Conservation (phyloP, 2,113 vertebrate genomes). For the Hippolais icterina region DNA sequence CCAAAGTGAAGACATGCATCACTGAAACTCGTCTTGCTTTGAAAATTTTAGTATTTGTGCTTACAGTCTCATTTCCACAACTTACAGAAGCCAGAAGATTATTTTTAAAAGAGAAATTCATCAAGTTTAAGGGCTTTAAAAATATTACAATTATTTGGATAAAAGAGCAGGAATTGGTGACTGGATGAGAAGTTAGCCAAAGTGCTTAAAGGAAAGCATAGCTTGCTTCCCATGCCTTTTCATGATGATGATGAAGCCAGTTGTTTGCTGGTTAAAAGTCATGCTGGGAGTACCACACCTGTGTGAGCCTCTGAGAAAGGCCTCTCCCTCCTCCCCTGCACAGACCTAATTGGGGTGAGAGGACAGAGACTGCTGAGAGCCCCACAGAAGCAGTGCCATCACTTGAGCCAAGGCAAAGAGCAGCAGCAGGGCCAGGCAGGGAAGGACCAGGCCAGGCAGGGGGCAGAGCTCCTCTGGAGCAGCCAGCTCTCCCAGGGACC, state of each 20-base stretch:
- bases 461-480: not conserved
- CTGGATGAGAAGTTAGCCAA: not conserved
- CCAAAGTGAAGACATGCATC: not conserved
- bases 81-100: not conserved
- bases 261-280: not conserved
- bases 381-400: not conserved
- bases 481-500: not conserved
- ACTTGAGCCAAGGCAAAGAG: not conserved
- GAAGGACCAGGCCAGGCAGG: not conserved
- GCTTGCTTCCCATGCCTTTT: not conserved
- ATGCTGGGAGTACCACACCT: rapidly evolving
- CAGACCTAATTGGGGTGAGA: too few species aligned
- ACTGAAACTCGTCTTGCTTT: not conserved
- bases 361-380: not conserved
- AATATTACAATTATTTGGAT: not conserved
- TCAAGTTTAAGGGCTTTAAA: not conserved
- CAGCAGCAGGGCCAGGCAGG: too few species aligned
- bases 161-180: not conserved
- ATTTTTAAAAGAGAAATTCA: not conserved
- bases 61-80: not conserved
- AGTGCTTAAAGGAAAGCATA: not conserved
- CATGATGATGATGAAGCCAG: not conserved
- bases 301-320: not conserved
- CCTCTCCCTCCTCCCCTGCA: not conserved
- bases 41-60: not conserved